Percentiles rank a stretch among this genome's conserved stretches.
Evolutionary conservation across 1,140 invertebrate species (phyloP).

Genomic region (Listronotus bonariensis): DNA sequence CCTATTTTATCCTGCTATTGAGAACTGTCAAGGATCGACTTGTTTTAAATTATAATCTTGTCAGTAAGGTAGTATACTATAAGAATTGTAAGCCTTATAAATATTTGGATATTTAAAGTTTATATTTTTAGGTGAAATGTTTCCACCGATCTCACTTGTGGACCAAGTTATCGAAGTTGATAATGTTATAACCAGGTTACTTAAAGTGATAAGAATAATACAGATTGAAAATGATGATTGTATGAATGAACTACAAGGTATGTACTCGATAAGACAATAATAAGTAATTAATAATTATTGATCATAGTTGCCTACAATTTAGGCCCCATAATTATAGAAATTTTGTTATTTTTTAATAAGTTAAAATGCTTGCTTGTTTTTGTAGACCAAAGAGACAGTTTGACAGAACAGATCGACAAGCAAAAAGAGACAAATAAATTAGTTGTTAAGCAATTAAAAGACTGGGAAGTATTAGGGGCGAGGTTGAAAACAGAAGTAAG

Average conservation of each 20-base stretch:
- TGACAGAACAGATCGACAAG: constrained; percentile 49
- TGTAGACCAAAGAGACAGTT: constrained; percentile 58
- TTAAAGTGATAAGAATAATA: constrained; percentile 74
- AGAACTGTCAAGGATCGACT: too few species aligned
- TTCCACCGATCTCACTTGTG: constrained; percentile 61
- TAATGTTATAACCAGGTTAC: constrained; percentile 71
- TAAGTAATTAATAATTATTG: too few species aligned
- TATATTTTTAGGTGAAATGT: constrained; percentile 43
- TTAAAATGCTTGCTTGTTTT: neutral
- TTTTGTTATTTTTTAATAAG: too few species aligned
- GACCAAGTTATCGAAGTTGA: constrained; percentile 78
- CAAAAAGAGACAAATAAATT: constrained; percentile 54
- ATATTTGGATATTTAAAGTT: constrained; percentile 17
- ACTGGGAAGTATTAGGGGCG: constrained; percentile 60
- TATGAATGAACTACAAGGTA: constrained; percentile 63
- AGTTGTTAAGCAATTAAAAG: constrained; percentile 59
- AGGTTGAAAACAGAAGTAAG: constrained; percentile 60
- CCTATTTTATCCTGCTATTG: too few species aligned
- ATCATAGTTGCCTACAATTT: too few species aligned
- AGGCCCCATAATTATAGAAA: too few species aligned
- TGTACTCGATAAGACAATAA: too few species aligned
- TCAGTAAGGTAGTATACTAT: too few species aligned
- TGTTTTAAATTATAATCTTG: too few species aligned
- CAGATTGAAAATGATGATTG: constrained; percentile 70
- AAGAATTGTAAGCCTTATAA: too few species aligned